Base-by-base conservation (phyloP, 2,888 invertebrate genomes). In the Yponomeuta plumbellus region DNA sequence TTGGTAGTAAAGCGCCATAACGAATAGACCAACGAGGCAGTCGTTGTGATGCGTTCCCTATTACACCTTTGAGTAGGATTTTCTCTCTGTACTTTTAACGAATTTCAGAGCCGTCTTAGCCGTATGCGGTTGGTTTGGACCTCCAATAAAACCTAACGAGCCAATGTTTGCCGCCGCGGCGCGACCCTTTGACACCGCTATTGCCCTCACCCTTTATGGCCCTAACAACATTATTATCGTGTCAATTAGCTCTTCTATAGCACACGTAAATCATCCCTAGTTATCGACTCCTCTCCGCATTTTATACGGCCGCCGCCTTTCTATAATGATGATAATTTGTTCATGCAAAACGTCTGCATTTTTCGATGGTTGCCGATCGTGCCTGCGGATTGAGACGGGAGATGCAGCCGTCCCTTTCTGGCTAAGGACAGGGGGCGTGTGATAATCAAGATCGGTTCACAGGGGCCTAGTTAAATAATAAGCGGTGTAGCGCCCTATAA, bases 101-200 rank as follows among this genome's bases (percentile, higher is more conserved):
- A 83, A 17, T 5, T 11, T 20, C 57, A 56, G 59, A 21, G 17
- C 21, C 83, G 83, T 83, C 84, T 34, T 13, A 6, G 13, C 83
- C 83, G 82, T 84, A 78, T 83, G 88, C 88, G 88, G 87, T 86
- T 85, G 88, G 88, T 87, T 88, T 90, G 88, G 88, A 87, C 91
- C 85, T 83, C 80, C 88, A 91, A 91, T 91, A 91, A 91, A 91
- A 91, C 87, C 87, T 91, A 91, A 91, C 89, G 88, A 87, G 88
- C 86, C 90, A 90, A 84, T 90, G 91, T 88, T 91, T 90, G 88
- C 89, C 90, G 89, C 89, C 85, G 87, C 89, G 90, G 89, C 74
- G 86, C 88, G 85, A 84, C 85, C 83, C 88, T 90, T 89, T 88
- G 89, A 90, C 89, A 88, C 84, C 86, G 86, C 89, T 88, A 90